Evolutionary conservation across 2,888 invertebrate species (phyloP).

Genomic region (Metallyticus violacea): DNA sequence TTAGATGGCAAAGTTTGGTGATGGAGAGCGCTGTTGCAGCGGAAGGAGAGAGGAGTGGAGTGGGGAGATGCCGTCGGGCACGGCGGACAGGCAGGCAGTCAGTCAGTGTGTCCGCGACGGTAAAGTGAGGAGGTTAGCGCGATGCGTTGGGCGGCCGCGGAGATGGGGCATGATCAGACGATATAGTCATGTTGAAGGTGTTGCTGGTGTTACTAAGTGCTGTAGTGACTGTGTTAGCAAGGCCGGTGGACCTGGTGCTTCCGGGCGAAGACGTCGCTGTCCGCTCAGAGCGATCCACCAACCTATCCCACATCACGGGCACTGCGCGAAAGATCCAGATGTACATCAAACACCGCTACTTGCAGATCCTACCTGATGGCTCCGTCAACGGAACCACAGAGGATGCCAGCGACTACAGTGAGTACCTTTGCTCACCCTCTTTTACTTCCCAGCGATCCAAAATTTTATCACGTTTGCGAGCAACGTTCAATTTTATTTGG

Average conservation of each 20-base stretch:
- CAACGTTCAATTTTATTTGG: too few species aligned
- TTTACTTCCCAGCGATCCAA: too few species aligned
- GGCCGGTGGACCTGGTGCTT: not conserved
- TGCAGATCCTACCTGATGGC: slow-evolving; percentile 81
- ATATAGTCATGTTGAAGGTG: not conserved
- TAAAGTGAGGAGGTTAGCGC: not conserved
- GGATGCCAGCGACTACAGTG: slow-evolving; percentile 67
- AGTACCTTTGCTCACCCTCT: slow-evolving; percentile 55
- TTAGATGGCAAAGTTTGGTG: too few species aligned
- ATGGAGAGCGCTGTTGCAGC: too few species aligned
- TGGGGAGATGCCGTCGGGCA: too few species aligned
- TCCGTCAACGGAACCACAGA: slow-evolving; percentile 80
- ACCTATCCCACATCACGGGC: slow-evolving; percentile 77
- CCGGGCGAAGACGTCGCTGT: slow-evolving; percentile 42
- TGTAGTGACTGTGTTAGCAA: not conserved
- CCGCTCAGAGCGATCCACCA: slow-evolving; percentile 74
- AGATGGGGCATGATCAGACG: too few species aligned
- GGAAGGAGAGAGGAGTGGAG: too few species aligned
- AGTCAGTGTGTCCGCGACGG: not conserved
- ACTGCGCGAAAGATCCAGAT: slow-evolving; percentile 77
- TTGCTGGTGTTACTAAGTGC: not conserved
- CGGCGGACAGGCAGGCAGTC: not conserved
- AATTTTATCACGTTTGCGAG: too few species aligned
- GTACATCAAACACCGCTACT: slow-evolving; percentile 79
- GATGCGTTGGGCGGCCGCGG: not conserved